Base-by-base conservation (phyloP, 2,797 vertebrate genomes). In the Rhinella marina region DNA sequence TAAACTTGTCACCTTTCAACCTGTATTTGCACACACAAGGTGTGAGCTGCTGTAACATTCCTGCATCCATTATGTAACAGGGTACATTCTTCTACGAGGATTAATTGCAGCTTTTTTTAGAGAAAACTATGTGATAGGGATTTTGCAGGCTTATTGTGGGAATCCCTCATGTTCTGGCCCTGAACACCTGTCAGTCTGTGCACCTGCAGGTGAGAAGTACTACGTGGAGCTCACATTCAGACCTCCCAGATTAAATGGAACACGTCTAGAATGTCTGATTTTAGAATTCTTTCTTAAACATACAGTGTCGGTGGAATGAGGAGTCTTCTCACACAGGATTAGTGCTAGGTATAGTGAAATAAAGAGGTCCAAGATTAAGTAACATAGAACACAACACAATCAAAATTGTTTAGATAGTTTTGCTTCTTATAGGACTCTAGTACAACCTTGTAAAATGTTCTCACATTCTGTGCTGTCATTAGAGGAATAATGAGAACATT, bases 191-290 rank as follows among this genome's bases (percentile, higher is more conserved):
- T 73, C 82, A 56, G 56, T 7, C 41, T 41, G 1, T 85, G 75
- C 87, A 88, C 87, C 87, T 85, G 82, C 87, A 75, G 79, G 29
- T 81, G 77, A 81, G 59, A 73, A 32, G 25, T 77, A 77, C 59
- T 7, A 57, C 72, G 75, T 85, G 64, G 64, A 29, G 78, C 21
- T 62, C 27, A 72, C 27, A 73, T 50, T 62, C 19, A 75, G 73
- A 85, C 87, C 87, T 88, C 72, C 87, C 76, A 81, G 87, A 88
- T 85, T 88, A 88, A 56, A n/a, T 25, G 66, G 29, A 52, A 72
- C 21, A 23, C 41, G 62, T 81, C 64, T 88, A 75, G 82, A 85
- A 88, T 85, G 64, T 81, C 87, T 23, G 19, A 88, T 52, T 81
- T 75, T 23, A 61, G n/a, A 54, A 85, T 52, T 85, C 50, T 80